These are phyloP conservation scores for Momotus momota DNA, from an alignment of 2,797 vertebrate species.

Conservation along the genomic window DNA sequence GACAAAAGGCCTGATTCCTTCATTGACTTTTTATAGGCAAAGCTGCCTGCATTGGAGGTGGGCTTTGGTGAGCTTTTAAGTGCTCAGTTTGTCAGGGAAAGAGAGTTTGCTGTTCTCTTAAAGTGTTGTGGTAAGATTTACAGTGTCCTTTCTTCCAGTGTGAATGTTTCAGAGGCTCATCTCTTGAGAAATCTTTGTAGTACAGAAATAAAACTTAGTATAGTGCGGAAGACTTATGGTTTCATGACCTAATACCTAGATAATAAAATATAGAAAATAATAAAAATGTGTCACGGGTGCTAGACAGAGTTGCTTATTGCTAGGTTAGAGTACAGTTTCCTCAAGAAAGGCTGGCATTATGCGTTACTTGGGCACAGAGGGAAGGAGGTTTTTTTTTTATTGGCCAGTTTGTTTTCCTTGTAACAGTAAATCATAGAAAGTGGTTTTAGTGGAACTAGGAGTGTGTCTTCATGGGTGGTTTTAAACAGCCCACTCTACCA, in stretches of 20 bases:
- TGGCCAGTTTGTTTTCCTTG: not conserved
- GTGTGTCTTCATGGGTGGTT: not conserved
- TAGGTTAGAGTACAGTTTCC: not conserved
- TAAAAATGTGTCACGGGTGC: not conserved
- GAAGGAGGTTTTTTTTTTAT: not conserved
- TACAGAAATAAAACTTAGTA: not conserved
- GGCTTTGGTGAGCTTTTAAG: not conserved
- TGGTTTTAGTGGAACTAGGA: not conserved
- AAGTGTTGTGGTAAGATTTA: not conserved
- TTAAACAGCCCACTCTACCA: not conserved
- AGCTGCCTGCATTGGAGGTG: not conserved
- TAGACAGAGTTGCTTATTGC: not conserved
- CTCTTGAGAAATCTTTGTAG: slow-evolving; percentile 9
- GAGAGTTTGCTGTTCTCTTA: not conserved
- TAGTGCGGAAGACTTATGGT: not conserved
- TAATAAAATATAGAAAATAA: not conserved
- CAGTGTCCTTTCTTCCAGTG: not conserved
- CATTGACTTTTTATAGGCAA: not conserved
- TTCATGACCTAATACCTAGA: slow-evolving; percentile 30
- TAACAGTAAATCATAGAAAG: not conserved
- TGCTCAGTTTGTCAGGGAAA: not conserved
- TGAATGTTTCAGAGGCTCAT: not conserved
- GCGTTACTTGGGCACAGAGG: not conserved
- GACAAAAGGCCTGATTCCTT: not conserved
- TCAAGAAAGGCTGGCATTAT: not conserved